Percentiles rank a stretch among this genome's conserved stretches.
Evolutionary conservation across 2,113 vertebrate species (phyloP).

Genomic region (Baryphthengus martii): DNA sequence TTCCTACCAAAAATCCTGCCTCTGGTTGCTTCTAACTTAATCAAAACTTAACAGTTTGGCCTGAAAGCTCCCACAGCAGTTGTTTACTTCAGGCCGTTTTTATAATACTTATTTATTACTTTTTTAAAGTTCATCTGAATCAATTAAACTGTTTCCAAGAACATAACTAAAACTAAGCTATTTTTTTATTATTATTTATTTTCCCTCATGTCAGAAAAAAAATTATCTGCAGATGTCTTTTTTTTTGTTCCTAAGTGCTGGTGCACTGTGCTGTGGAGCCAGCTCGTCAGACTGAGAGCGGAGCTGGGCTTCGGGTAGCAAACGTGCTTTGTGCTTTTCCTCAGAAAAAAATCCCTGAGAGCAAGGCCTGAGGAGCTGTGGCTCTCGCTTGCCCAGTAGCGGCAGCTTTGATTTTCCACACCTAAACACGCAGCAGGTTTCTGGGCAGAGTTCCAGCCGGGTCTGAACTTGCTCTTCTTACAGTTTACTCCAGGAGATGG

Average conservation of each 20-base stretch:
- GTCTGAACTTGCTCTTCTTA: neutral
- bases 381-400: neutral
- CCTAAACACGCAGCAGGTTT: neutral
- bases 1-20: neutral
- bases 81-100: neutral
- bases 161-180: neutral
- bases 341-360: neutral
- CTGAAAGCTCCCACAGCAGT: neutral
- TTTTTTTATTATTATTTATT: too few relatives aligned
- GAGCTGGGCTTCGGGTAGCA: neutral
- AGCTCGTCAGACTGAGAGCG: neutral
- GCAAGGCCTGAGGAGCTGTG: neutral
- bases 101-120: neutral
- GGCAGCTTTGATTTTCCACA: neutral
- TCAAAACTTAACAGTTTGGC: neutral
- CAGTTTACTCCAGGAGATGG: neutral
- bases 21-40: neutral
- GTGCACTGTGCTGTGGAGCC: neutral
- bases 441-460: neutral
- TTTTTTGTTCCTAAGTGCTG: neutral
- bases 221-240: neutral
- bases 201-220: neutral
- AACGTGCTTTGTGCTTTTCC: neutral
- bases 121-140: neutral
- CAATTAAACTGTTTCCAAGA: slow-evolving; percentile 4